Evolutionary conservation across 2,888 invertebrate species (phyloP).

Genomic region (Ptilodon capucinus): DNA sequence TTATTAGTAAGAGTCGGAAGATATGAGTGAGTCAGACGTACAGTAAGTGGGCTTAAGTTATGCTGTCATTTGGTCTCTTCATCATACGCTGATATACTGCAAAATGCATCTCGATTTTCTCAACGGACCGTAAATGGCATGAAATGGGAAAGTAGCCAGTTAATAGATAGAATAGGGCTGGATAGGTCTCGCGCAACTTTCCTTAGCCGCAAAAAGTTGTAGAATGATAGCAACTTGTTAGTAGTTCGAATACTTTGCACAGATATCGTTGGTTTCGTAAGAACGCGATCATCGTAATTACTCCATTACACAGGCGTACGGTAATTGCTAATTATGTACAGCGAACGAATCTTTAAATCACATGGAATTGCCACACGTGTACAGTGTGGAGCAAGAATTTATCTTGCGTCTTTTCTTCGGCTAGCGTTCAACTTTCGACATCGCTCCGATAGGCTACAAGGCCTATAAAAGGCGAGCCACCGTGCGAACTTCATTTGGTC

Average conservation of each 20-base stretch:
- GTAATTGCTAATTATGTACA: constrained; percentile 45
- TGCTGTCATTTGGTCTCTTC: constrained; percentile 53
- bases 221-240: constrained; percentile 48
- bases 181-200: constrained; percentile 74
- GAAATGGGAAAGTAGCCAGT: constrained; percentile 78
- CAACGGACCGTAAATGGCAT: constrained; percentile 75
- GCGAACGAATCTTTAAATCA: constrained; percentile 46
- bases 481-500: constrained; percentile 62
- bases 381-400: constrained; percentile 34
- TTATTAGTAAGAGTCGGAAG: constrained; percentile 10
- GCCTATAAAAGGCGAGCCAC: constrained; percentile 60
- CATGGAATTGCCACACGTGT: constrained; percentile 42
- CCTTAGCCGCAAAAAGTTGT: constrained; percentile 69
- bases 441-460: constrained; percentile 37
- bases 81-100: constrained; percentile 53
- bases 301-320: constrained; percentile 57
- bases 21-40: constrained; percentile 33
- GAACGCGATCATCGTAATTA: constrained; percentile 59
- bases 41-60: constrained; percentile 42
- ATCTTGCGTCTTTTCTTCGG: constrained; percentile 50
- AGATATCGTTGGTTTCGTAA: constrained; percentile 65
- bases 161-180: constrained; percentile 82
- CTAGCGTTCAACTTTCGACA: constrained; percentile 61
- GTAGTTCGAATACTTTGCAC: constrained; percentile 37
- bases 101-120: constrained; percentile 75